Base-by-base conservation (phyloP, 2,113 vertebrate genomes). In the Columbina picui region DNA sequence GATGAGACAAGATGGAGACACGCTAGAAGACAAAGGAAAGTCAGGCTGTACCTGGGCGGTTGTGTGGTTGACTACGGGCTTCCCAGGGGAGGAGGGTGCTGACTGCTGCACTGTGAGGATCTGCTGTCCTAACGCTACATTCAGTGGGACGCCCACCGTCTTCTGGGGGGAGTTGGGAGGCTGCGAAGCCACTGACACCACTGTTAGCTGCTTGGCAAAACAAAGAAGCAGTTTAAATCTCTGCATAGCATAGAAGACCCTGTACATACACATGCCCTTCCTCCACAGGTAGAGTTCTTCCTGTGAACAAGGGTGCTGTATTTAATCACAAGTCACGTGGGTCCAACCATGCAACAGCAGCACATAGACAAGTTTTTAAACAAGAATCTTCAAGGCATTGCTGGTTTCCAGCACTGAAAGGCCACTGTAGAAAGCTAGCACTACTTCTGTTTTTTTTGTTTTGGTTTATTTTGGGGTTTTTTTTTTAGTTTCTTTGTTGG, bases 71-170 rank as follows among this genome's bases (percentile, higher is more conserved):
- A 97, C 95, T 94, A 98, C 95, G 65, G 98, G 96, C 91, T 99
- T 99, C 79, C 98, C 98, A 25, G 99, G 99, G 77, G 98, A 99
- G 45, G 97, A 98, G 41, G 98, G 95, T 2, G 98, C 97, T 68
- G 99, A 96, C 97, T 99, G 98, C 68, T 99, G 99, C 85, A 99
- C 98, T 17, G 98, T 91, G 69, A 99, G 98, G 95, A 99, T 98
- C 98, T 99, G 99, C 97, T 99, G 99, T 80, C 99, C 98, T 64
- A 99, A 98, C 7, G 98, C 98, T 93, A 99, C 97, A 59, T 98
- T 99, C 88, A 99, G 97, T 8, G 99, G 99, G 79, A 99, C 96
- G 10, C 98, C 75, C 89, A 99, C 97, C 1, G 98, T 97, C 96
- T 99, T 99, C 98, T 99, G 99, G 34, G 98, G 98, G 57, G 98